Percentiles rank a stretch among this genome's conserved stretches.
phyloP scores from a whole-genome alignment of 2,113 vertebrate species.

The Actenoides lindsayi region DNA sequence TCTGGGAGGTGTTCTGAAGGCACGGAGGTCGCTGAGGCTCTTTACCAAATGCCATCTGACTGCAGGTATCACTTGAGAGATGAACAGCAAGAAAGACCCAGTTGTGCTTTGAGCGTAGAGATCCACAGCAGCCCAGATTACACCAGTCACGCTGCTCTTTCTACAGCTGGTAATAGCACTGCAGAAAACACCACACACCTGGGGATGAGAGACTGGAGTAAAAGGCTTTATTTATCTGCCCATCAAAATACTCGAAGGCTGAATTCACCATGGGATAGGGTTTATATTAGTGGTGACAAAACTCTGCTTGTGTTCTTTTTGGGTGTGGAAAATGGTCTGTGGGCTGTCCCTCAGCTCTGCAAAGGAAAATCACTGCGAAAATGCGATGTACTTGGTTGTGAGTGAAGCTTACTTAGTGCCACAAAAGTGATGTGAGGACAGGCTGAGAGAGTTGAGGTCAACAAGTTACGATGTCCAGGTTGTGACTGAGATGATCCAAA shows the following conservation, averaged over 20 bases:
- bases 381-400: not conserved
- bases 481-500: too few species aligned
- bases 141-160: constrained; percentile 34
- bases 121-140: constrained; percentile 20
- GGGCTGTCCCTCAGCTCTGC: not conserved
- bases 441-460: not conserved
- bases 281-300: not conserved
- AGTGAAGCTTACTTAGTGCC: not conserved
- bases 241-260: not conserved
- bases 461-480: too few species aligned
- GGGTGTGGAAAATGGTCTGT: not conserved
- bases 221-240: constrained; percentile 16
- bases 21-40: not conserved
- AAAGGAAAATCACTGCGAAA: not conserved
- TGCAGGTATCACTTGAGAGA: not conserved
- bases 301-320: not conserved
- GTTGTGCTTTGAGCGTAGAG: not conserved
- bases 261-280: not conserved
- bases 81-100: not conserved
- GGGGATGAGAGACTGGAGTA: not conserved
- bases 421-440: not conserved
- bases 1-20: not conserved
- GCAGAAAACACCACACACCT: constrained; percentile 14
- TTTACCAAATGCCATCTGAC: constrained; percentile 6
- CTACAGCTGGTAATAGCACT: constrained; percentile 26